Conservation (phyloP, 2,888 invertebrate species). For the Stramonita haemastoma region DNA sequence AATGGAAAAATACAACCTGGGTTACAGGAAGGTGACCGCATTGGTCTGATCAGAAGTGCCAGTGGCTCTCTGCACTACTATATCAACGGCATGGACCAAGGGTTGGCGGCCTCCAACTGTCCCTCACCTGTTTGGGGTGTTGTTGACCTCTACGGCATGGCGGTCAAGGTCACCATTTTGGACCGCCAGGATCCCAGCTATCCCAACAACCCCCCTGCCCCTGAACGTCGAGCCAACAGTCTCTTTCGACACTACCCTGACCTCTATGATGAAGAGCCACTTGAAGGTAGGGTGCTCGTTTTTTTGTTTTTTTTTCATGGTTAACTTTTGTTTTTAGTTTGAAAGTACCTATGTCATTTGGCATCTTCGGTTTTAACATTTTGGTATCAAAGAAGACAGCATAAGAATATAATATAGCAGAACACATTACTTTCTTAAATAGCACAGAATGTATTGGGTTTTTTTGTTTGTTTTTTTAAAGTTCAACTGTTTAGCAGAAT, state of each 20-base stretch:
- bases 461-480: too few species aligned
- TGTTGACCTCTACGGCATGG: conserved; percentile 89
- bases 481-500: too few species aligned
- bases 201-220: conserved; percentile 55
- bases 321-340: background rate
- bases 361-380: too few species aligned
- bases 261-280: conserved; percentile 62
- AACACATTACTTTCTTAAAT: too few species aligned
- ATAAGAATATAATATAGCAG: too few species aligned
- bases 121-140: conserved; percentile 93
- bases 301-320: background rate
- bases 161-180: conserved; percentile 76
- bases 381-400: too few species aligned
- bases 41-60: conserved; percentile 92
- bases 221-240: conserved; percentile 54
- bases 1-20: background rate
- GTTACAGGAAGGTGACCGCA: conserved; percentile 89
- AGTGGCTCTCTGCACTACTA: conserved; percentile 93
- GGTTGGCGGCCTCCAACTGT: conserved; percentile 90
- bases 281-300: conserved; percentile 50
- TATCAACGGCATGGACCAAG: conserved; percentile 90
- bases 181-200: conserved; percentile 68
- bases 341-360: too few species aligned
- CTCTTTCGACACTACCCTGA: conserved; percentile 65
- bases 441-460: too few species aligned